Conservation (phyloP, 2,797 vertebrate species). For the Echiichthys vipera region DNA sequence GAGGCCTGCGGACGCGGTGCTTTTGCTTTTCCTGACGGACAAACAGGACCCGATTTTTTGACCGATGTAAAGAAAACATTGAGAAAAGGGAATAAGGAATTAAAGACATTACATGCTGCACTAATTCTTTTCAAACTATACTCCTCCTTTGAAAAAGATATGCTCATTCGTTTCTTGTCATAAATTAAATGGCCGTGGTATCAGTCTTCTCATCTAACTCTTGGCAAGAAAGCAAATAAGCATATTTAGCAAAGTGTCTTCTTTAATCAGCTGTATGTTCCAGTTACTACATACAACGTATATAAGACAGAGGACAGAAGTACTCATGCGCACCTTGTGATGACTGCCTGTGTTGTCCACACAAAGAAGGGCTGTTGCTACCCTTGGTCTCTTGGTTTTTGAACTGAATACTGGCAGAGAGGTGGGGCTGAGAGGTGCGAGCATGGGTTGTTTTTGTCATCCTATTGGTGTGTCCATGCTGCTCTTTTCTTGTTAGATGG, state of each 20-base stretch:
- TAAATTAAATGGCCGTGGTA: background rate
- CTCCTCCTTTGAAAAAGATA: background rate
- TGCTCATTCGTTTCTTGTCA: background rate
- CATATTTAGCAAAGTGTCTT: background rate
- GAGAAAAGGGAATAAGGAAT: background rate
- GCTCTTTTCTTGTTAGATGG: constrained; percentile 76
- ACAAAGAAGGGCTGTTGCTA: constrained; percentile 14
- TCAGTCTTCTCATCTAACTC: background rate
- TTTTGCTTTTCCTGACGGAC: constrained; percentile 61
- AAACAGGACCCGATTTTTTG: constrained; percentile 12
- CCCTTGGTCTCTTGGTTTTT: constrained; percentile 57
- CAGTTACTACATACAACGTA: background rate
- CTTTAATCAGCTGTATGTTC: background rate
- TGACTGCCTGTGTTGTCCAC: constrained; percentile 21
- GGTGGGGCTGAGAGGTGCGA: constrained; percentile 30
- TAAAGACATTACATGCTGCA: background rate
- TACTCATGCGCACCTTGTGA: constrained; percentile 52
- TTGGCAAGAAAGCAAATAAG: background rate
- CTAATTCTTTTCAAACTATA: background rate
- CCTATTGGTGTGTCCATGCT: constrained; percentile 20
- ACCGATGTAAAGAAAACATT: background rate
- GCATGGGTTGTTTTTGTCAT: constrained; percentile 65
- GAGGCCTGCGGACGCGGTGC: constrained; percentile 8
- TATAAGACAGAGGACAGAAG: background rate
- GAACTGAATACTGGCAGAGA: constrained; percentile 11